Evolutionary conservation across 1,140 invertebrate genomes (phyloP).

Genomic region (Xylocopa sonorina): DNA sequence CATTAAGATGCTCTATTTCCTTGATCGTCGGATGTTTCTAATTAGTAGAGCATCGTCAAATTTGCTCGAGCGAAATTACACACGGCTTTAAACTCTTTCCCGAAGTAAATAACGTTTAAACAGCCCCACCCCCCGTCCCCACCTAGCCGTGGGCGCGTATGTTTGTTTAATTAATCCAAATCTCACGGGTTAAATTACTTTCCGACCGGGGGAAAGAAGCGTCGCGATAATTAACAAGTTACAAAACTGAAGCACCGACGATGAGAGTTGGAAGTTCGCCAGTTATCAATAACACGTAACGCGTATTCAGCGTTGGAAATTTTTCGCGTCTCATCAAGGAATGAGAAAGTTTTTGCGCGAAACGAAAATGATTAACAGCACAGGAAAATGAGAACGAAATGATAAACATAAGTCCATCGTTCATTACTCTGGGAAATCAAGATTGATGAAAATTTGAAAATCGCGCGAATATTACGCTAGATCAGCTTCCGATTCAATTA

Average conservation of each 20-base stretch:
- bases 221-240: constrained; percentile 24
- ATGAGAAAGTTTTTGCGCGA: not conserved
- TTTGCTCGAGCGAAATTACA: not conserved
- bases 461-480: no score
- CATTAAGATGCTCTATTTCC: not conserved
- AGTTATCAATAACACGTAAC: constrained; percentile 10
- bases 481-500: not conserved
- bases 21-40: not conserved
- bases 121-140: no score
- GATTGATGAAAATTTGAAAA: not conserved
- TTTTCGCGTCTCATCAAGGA: not conserved
- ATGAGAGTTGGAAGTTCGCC: not conserved
- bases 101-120: constrained; percentile 2
- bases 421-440: not conserved
- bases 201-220: not conserved
- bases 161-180: constrained; percentile 21
- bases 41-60: not conserved
- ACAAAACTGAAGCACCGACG: not conserved
- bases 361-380: not conserved
- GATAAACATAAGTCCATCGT: not conserved
- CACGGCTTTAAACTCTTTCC: not conserved
- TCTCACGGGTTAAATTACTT: constrained; percentile 18
- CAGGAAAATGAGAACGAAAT: not conserved
- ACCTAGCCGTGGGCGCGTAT: not conserved
- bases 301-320: constrained; percentile 3